Evolutionary conservation across 2,797 vertebrate species (phyloP), one percentile per base, ranked within the genome.

Genomic region (Sphenopsis melanotis): DNA sequence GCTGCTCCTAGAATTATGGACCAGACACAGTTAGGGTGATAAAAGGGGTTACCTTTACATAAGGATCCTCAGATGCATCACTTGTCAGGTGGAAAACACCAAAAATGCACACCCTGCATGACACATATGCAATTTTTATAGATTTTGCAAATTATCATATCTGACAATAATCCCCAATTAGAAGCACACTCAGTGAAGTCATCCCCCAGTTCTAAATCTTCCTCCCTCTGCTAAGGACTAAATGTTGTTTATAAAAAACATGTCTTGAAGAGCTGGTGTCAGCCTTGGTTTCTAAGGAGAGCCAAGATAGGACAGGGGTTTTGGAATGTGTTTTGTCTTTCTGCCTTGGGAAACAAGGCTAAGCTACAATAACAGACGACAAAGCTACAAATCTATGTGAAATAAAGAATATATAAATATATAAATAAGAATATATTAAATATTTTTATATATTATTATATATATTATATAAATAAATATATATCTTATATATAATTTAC

Each of bases 161-260:
- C 34, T 72, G 59, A 41, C 30, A 64, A 56, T n/a, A 56, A n/a
- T 10, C 50, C 59, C 50, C 50, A 72, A 1, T 30, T 23, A 47
- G 69, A 47, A 55, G 20, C 10, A 21, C 2, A 11, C 41, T 72
- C 0, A 0, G 24, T 64, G 30, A 56, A 72, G 9, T 41, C 24
- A 64, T 30, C 20, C 34, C 41, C 34, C 80, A 24, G 6, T 16
- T 64, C 59, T 41, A 34, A 56, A 34, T 24, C 50, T 13, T 56
- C 49, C 59, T 12, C 29, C 41, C 41, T 56, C 19, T 21, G 59
- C 16, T 17, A 30, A 64, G 59, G 42, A 34, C 20, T 30, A 5
- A 41, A 9, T 0, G 0, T 5, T 63, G 49, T 64, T 47, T 83
- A 72, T 39, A 64, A 34, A 47, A 82, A 56, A 24, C 1, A 3